Evolutionary conservation across 2,113 vertebrate species (phyloP), one percentile per base, ranked within the genome.

Genomic region (Ailurus styani): DNA sequence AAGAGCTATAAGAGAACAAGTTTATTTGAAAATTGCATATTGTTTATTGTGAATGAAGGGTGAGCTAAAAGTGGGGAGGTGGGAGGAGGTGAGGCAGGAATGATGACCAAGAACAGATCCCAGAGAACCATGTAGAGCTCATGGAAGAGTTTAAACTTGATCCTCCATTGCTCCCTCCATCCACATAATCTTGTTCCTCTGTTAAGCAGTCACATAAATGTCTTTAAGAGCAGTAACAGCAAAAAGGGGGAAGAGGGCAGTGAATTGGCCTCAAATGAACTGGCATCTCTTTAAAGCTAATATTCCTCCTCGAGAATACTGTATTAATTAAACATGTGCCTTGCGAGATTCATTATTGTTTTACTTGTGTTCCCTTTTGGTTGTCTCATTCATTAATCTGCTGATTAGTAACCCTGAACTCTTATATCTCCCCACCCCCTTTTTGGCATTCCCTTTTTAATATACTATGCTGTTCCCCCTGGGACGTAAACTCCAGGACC

Each of bases 371-470:
- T 98, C 97, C 96, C 95, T 85, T 18, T 98, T 97, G 96, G 95
- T 98, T 98, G 98, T 98, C 98, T 98, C 97, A 98, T 98, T 98
- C 98, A 91, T 98, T 97, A 73, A 64, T 98, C 96, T 97, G 23
- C 98, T 98, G 98, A 98, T 98, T 98, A 97, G 98, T 97, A 97
- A 94, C 57, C 96, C 83, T 98, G 96, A 98, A 96, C 95, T 97
- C 94, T 96, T 95, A 81, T 37, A 72, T 87, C 37, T 90, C 75
- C 27, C 37, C 68, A 50, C 45, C 42, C 25, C 9, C 8, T 95
- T 97, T 98, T 97, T 97, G 98, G 98, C 98, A 97, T 98, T 98
- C 98, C 98, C 97, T 97, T 98, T 99, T 98, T 95, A 97, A 98
- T 98, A 98, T 81, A 94, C 98, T 99, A 90, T 95, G 98, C 98